Conservation (phyloP, 2,888 invertebrate species). For the Melieria picta region DNA sequence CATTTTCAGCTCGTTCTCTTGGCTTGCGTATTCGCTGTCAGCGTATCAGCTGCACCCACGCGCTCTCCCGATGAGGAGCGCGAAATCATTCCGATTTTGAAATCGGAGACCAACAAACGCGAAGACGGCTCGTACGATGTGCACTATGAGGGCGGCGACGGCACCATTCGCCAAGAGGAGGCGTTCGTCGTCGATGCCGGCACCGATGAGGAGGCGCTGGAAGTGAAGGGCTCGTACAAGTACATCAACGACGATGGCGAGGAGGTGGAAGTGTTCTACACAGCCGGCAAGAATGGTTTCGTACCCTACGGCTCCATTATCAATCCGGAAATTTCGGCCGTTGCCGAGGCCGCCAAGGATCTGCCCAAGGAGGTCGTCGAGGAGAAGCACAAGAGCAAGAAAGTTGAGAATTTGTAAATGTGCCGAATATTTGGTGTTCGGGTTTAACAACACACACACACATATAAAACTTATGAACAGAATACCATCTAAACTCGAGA, state of each 20-base stretch:
- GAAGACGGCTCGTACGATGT: conserved; percentile 57
- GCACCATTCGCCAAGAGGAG: conserved; percentile 53
- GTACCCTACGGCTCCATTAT: conserved; percentile 60
- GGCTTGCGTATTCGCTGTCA: conserved; percentile 43
- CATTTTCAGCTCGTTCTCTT: conserved; percentile 41
- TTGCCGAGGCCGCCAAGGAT: conserved; percentile 58
- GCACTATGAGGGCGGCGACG: conserved; percentile 54
- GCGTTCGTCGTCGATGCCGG: conserved; percentile 52
- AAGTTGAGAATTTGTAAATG: neutral
- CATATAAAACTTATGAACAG: no score
- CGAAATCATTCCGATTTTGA: conserved; percentile 52
- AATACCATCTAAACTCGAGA: no score
- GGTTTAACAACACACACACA: no score
- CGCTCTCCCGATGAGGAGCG: conserved; percentile 27
- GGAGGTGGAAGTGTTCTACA: conserved; percentile 61
- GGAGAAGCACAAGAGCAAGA: conserved; percentile 19
- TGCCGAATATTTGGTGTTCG: neutral
- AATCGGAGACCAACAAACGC: conserved; percentile 51
- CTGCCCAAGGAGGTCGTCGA: conserved; percentile 49
- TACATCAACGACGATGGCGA: conserved; percentile 58
- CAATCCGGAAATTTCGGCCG: conserved; percentile 57
- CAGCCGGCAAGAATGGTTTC: conserved; percentile 63
- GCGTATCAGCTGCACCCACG: conserved; percentile 44
- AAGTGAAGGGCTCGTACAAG: conserved; percentile 59
- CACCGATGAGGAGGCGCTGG: conserved; percentile 53